Base-by-base conservation (phyloP, 2,888 invertebrate species). In the Cheilosia urbana region DNA sequence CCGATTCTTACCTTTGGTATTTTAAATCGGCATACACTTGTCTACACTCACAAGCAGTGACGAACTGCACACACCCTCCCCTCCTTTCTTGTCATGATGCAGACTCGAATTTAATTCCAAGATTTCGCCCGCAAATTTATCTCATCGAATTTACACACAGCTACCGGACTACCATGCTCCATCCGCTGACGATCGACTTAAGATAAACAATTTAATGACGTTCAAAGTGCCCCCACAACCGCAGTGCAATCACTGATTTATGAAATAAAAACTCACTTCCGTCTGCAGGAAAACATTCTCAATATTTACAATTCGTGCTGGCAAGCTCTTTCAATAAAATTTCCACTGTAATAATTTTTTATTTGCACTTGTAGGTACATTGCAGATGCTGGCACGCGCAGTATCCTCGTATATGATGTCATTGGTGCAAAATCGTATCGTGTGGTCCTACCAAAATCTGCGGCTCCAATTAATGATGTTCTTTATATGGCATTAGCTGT, bases 401-500 rank as follows among this genome's bases (percentile, higher is more conserved):
- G 92, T 76, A 92, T 93, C 81, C 89, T 93, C 11, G 93, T 94
- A 4, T 94, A 93, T 89, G 94, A 95, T 88, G 93, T 94, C 0
- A 90, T 90, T 1, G 91, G 90, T 40, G 91, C 90, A 65, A 93
- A 91, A 57, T 94, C 94, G 21, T 94, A 93, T 89, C 92, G 94
- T 49, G 93, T 95, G 53, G 93, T 94, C 4, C 90, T 95, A 40
- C 95, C 95, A 0, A 91, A 92, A 84, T 93, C 93, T 5, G 93
- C 93, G 2, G 92, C 93, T 0, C 90, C 92, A 2, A 90, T 91
- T 6, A 93, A 92, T 72, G 95, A 95, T 89, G 95, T 95, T 1
- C 92, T 95, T 1, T 95, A 95, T 88, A 91, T 94, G 72, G 93
- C 93, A 0, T 89, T 95, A 19, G 92, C 94, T 0, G 91, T 93